Base-by-base conservation (phyloP, 1,140 invertebrate genomes). In the Cepaea nemoralis region DNA sequence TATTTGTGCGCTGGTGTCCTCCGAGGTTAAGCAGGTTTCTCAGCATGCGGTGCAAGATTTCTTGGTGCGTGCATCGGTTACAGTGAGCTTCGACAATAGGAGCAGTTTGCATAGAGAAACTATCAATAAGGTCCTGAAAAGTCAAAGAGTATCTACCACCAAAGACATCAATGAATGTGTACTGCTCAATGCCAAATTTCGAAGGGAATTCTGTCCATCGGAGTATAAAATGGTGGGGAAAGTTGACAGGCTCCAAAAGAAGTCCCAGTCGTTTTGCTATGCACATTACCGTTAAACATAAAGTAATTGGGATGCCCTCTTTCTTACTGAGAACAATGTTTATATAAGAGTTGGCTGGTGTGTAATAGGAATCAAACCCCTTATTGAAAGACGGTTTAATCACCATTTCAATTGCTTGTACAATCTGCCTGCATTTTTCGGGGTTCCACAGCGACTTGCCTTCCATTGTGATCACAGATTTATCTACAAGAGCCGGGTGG, bases 111-210 rank as follows among this genome's bases (percentile, higher is more conserved):
- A 35, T 8, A 42, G 69, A 71, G 12, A 42, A 24, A 39, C 19
- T 27, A 6, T 71, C 22, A 22, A 71, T 8, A 22, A 71, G 33
- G 22, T 39, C 39, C 39, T 71, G 8, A 71, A 37, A 71, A 24
- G 5, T 71, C 69, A 71, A 12, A 35, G 31, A 37, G 33, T 27
- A 71, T 24, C 35, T 42, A 10, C 39, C 39, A 40, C 40, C 40
- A 31, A 75, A 75, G n/a, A 40, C 31, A 40, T 75, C 73, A 45
- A 75, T 50, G 33, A 48, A 75, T 45, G 73, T 45, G 31, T 75
- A 75, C 73, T 27, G 37, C 16, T 75, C 73, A 31, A 45, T 6
- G 31, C 73, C 73, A 24, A n/a, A 27, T 35, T 50, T 75, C 6
- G 12, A n/a, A 6, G 73, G 73, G n/a, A 31, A 75, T 42, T 75